These are phyloP conservation scores for Neopipo cinnamomea DNA, from an alignment of 2,113 vertebrate genomes.

Conservation along the genomic window DNA sequence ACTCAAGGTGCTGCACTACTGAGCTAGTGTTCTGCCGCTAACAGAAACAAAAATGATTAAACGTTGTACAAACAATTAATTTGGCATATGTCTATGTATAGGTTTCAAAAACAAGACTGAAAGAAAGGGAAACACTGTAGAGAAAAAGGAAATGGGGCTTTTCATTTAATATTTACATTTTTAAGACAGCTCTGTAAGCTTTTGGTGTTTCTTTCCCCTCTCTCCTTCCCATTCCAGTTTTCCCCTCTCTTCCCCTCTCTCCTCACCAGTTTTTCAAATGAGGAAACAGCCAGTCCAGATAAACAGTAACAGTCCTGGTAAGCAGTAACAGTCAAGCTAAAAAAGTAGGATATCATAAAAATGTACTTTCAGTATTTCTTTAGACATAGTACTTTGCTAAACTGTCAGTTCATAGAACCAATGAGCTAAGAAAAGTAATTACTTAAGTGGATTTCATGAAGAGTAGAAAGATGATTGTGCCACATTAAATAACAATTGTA, in stretches of 20 bases:
- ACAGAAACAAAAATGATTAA: not conserved
- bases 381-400: slow-evolving; percentile 71
- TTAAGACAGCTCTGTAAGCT: not conserved
- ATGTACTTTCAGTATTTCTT: slow-evolving; percentile 61
- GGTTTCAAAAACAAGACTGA: not conserved
- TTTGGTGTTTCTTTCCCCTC: not conserved
- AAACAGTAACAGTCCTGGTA: not conserved
- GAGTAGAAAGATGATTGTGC: slow-evolving; percentile 85
- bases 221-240: not conserved
- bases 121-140: not conserved
- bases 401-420: slow-evolving; percentile 77
- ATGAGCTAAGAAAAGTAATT: slow-evolving; percentile 87
- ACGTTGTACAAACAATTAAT: not conserved
- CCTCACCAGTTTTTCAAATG: not conserved
- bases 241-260: not conserved
- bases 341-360: slow-evolving; percentile 26
- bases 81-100: not conserved
- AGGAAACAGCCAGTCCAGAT: not conserved
- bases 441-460: slow-evolving; percentile 85
- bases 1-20: not conserved
- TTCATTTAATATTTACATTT: not conserved
- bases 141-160: not conserved
- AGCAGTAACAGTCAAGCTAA: not conserved
- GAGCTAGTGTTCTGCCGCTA: not conserved
- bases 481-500: slow-evolving; percentile 90